Evolutionary conservation across 2,113 vertebrate species (phyloP), one percentile per base, ranked within the genome.

Genomic region (Epinephelus cyanopodus): DNA sequence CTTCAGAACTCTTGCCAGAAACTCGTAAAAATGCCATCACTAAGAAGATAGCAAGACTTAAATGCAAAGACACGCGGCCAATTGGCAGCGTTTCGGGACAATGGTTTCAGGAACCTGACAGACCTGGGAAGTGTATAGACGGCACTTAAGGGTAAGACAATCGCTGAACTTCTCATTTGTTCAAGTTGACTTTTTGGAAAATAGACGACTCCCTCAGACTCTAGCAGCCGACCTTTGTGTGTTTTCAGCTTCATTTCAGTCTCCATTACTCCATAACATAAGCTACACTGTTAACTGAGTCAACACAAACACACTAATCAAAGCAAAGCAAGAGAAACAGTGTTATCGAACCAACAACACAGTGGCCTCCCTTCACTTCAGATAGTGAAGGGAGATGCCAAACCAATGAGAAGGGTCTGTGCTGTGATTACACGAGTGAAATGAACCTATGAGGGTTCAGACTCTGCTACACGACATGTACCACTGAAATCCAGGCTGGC

Each of bases 321-420:
- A 37, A 39, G 50, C 48, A 37, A n/a, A 83, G 9, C 45, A 47
- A 52, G 48, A 63, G 54, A 72, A 50, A 77, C 67, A 47, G 39
- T 23, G 9, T 29, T 58, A 87, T 90, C 72, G 88, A 82, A 81
- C 75, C 68, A 81, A 64, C 52, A 85, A 77, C 37, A 54, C 18
- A 21, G 61, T 58, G 76, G 45, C 54, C 39, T 60, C n/a, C n/a
- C n/a, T n/a, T n/a, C n/a, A n/a, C n/a, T n/a, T n/a, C n/a, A n/a
- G n/a, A n/a, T n/a, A 68, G 76, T 47, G 33, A 37, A 37, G 27
- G 37, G 27, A 79, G 63, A 90, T 66, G 39, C 77, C 71, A 82
- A 53, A 29, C 54, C 57, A 70, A 29, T 47, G 62, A 61, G 47
- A 65, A 53, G 19, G 33, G 19, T 27, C 15, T 78, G 68, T 54